Base-by-base conservation (phyloP, 2,888 invertebrate genomes). In the Eupithecia centaureata region DNA sequence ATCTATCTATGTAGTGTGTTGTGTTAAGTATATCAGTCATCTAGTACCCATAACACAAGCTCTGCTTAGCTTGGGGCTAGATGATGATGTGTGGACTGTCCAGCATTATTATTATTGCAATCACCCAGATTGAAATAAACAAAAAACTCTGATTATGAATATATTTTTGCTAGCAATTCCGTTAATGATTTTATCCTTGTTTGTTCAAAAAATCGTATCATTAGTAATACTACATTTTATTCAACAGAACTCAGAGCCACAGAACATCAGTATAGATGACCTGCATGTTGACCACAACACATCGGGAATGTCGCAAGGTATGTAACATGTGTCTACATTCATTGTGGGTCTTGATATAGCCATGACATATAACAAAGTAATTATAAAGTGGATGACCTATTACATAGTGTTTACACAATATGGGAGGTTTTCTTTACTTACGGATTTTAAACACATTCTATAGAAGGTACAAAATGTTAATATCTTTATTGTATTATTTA, bases 221-320 rank as follows among this genome's bases (percentile, higher is more conserved):
- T 18, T 38, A 7, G n/a, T 47, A 12, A 12, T 12, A 47, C 8
- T 47, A 47, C 22, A 47, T 13, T 52, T 61, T 58, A 30, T 67
- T 42, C 86, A 30, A 57, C 57, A 91, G 90, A 77, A 86, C 7
- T 72, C 82, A 1, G 90, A 91, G 42, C 75, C 80, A 1, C 88
- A 89, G 38, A 86, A 83, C 27, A 61, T 90, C 47, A 87, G 85
- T 67, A 83, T 90, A 38, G 89, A 90, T 47, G 80, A 84, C 0
- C 69, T 91, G 12, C 71, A 78, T 1, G 82, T 91, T 73, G 90
- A 91, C 2, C 78, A 80, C 7, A 83, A 86, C 38, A 67, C 85
- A 0, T 77, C 85, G 5, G 85, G 83, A 4, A 77, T 91, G 70
- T 77, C 87, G 0, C 87, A 89, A 87, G 91, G 91, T 91, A 77